Percentiles rank a stretch among this genome's conserved stretches.
These are phyloP conservation scores for Panzeria rudis DNA, from an alignment of 2,888 invertebrate species.

Conservation along the genomic window DNA sequence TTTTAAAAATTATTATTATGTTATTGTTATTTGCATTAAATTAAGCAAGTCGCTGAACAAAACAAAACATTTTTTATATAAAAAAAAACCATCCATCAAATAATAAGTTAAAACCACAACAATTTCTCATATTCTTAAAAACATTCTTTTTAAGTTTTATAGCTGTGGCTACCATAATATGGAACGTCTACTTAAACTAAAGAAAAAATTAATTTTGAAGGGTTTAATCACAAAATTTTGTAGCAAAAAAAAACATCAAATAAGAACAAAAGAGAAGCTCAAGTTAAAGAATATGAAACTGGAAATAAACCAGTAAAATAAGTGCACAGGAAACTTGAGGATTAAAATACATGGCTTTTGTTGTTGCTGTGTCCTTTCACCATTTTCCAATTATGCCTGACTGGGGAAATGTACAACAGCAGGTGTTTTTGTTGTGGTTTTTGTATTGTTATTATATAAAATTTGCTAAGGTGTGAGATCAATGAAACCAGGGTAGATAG, in stretches of 20 bases:
- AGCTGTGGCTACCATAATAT: neutral
- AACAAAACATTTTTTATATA: neutral
- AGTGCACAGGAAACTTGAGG: constrained; percentile 23
- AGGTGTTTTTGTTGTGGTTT: constrained; percentile 41
- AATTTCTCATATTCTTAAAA: constrained; percentile 20
- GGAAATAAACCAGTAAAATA: constrained; percentile 20
- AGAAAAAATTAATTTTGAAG: constrained; percentile 29
- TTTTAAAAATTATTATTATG: neutral
- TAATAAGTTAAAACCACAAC: constrained; percentile 13
- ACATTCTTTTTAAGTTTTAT: neutral
- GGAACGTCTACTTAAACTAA: constrained; percentile 9
- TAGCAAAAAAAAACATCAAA: neutral
- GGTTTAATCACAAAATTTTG: constrained; percentile 35
- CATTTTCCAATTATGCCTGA: constrained; percentile 9
- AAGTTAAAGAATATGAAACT: constrained; percentile 12
- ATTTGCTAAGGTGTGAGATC: neutral
- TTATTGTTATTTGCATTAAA: neutral
- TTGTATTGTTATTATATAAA: neutral
- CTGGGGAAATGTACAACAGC: constrained; percentile 50
- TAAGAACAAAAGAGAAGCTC: constrained; percentile 2
- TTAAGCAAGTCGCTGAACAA: neutral
- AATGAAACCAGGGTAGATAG: neutral
- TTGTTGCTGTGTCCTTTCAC: neutral
- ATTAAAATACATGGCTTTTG: constrained; percentile 23
- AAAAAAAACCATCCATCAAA: neutral